Base-by-base conservation (phyloP, 2,888 invertebrate genomes). In the Apamea crenata region DNA sequence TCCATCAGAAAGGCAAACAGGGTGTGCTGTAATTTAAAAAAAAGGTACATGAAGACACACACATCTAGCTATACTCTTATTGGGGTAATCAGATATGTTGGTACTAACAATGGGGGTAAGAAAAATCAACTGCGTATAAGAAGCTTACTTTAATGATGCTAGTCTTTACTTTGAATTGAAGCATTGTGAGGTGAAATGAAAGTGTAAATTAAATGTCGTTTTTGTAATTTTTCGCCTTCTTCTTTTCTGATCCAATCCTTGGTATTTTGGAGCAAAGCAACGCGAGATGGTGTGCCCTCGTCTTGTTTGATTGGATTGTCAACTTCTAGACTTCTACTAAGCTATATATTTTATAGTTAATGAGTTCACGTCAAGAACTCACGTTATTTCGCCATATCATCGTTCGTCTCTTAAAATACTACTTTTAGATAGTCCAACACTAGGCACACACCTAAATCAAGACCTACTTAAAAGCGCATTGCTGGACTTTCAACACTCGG, bases 1-100 rank as follows among this genome's bases (percentile, higher is more conserved):
- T 69, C 53, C 81, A 74, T 83, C 67, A 80, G 80, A 85, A 80
- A 82, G 47, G 47, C 40, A 81, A 84, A 81, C 56, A 84, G 80
- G 78, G 50, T 18, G 53, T 83, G 78, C 80, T 80, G 80, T 40
- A 80, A 80, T 77, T 36, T 25, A 25, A 61, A 80, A 80, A 80
- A 77, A 50, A 66, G 29, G 21, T 68, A 61, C 25, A 83, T 80
- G 32, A 68, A 59, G 59, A 53, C 50, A 83, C 47, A 79, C 32
- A 71, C 44, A 25, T 67, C 10, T 50, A 32, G 16, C 18, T 16
- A 2, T 59, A 47, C 32, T 81, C 3, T 32, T n/a, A 32, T 18
- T 47, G 3, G 36, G 32, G 44, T 79, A 29, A 36, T 32, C 3
- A 81, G 21, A 8, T 44, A 63, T 12, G 25, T 59, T 56, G 61